Percentiles rank a stretch among this genome's conserved stretches.
These are phyloP conservation scores for Acanthornis magna DNA, from an alignment of 2,797 vertebrate species.

Conservation along the genomic window DNA sequence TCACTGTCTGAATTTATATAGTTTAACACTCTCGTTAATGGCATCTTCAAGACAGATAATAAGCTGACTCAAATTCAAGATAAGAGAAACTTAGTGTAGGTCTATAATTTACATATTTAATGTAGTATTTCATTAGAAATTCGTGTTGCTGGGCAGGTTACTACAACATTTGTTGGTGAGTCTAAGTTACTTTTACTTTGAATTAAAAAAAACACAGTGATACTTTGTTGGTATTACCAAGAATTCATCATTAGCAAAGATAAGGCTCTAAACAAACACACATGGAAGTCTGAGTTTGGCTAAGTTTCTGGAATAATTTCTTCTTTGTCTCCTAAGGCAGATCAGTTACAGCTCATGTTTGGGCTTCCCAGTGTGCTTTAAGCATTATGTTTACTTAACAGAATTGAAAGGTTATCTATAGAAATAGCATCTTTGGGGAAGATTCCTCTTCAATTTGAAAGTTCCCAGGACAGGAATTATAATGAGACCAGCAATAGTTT, in stretches of 20 bases:
- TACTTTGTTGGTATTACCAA: not conserved
- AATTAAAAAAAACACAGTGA: not conserved
- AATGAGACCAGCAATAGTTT: not conserved
- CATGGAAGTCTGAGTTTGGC: not conserved
- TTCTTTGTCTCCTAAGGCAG: not conserved
- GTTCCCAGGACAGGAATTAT: not conserved
- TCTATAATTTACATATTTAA: not conserved
- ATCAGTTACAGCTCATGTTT: not conserved
- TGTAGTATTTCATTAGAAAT: not conserved
- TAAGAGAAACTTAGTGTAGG: not conserved
- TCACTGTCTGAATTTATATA: not conserved
- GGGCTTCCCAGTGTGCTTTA: not conserved
- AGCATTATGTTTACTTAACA: not conserved
- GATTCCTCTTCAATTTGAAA: not conserved
- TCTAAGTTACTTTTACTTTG: not conserved
- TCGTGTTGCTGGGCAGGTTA: not conserved
- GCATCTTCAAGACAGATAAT: not conserved
- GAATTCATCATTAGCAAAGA: not conserved
- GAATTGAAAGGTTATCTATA: not conserved
- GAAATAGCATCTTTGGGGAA: not conserved
- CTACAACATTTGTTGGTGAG: not conserved
- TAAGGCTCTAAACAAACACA: not conserved
- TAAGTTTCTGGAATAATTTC: not conserved
- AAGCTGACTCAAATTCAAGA: not conserved
- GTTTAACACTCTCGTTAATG: not conserved